phyloP scores from a whole-genome alignment of 2,797 vertebrate species.

The Furcifer pardalis region DNA sequence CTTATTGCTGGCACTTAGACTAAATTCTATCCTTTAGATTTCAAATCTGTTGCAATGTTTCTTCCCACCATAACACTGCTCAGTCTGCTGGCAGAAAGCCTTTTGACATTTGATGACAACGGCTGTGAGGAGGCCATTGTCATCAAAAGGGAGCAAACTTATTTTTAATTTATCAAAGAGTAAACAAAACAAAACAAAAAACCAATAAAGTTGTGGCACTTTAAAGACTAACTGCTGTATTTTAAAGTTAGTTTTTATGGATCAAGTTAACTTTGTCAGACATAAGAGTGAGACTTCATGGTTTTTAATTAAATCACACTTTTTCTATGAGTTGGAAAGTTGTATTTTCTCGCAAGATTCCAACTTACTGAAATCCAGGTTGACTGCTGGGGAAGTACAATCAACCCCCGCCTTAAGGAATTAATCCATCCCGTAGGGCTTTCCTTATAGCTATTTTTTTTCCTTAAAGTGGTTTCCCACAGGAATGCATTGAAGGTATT shows the following conservation, averaged over 20 bases:
- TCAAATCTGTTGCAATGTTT: conserved; percentile 24
- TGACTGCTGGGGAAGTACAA: neutral
- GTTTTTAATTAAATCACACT: neutral
- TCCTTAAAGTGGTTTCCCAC: too few species aligned
- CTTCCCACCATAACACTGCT: conserved; percentile 12
- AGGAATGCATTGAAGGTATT: too few species aligned
- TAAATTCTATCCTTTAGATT: conserved; percentile 17
- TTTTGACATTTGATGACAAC: conserved; percentile 23
- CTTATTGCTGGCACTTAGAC: neutral
- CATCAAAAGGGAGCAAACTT: neutral
- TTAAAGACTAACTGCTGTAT: too few species aligned
- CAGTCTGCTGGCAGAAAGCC: neutral
- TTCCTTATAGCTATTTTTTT: too few species aligned
- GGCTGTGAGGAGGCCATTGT: neutral
- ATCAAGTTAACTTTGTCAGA: too few species aligned
- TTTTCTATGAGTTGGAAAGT: neutral
- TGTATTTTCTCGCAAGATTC: neutral
- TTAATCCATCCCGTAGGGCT: too few species aligned
- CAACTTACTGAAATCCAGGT: neutral
- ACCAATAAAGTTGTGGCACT: too few species aligned
- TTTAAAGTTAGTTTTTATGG: too few species aligned
- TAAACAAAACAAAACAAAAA: too few species aligned
- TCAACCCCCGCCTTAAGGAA: too few species aligned
- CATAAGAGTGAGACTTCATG: too few species aligned
- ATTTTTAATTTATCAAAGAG: neutral